Conservation (phyloP, 1,140 invertebrate genomes). For the Melanaphis sacchari region DNA sequence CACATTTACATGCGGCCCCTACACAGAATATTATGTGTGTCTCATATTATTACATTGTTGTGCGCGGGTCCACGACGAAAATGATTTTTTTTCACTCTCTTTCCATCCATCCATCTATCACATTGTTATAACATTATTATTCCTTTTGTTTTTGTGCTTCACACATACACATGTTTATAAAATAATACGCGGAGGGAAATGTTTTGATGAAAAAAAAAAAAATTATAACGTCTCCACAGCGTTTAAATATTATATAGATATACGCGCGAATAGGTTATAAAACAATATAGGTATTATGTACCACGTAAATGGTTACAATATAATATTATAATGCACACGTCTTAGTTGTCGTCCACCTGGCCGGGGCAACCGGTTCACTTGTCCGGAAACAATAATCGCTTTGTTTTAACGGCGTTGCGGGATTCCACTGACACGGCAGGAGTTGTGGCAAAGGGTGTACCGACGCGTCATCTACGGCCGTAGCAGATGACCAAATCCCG, state of each 20-base stretch:
- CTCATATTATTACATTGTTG: conserved; percentile 3
- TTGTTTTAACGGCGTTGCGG: conserved; percentile 27
- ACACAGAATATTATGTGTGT: background rate
- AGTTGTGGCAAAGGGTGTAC: background rate
- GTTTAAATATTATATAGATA: background rate
- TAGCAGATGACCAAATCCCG: conserved; percentile 14
- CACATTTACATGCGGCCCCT: conserved; percentile 30
- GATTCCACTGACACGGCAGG: background rate
- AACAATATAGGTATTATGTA: background rate
- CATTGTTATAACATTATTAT: conserved; percentile 11
- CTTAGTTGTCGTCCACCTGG: conserved; percentile 36
- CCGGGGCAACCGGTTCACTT: conserved; percentile 35
- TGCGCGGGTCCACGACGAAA: background rate
- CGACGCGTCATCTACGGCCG: background rate
- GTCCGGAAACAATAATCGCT: conserved; percentile 30
- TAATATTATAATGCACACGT: background rate
- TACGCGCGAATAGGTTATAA: background rate
- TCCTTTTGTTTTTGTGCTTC: conserved; percentile 38
- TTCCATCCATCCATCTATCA: background rate
- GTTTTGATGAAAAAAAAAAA: background rate
- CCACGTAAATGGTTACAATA: conserved; percentile 23
- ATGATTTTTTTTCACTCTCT: background rate
- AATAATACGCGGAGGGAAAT: background rate
- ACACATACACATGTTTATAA: background rate
- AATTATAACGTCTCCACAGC: conserved; percentile 1